Evolutionary conservation across 2,888 invertebrate genomes (phyloP).

Genomic region (Agelastica alni): DNA sequence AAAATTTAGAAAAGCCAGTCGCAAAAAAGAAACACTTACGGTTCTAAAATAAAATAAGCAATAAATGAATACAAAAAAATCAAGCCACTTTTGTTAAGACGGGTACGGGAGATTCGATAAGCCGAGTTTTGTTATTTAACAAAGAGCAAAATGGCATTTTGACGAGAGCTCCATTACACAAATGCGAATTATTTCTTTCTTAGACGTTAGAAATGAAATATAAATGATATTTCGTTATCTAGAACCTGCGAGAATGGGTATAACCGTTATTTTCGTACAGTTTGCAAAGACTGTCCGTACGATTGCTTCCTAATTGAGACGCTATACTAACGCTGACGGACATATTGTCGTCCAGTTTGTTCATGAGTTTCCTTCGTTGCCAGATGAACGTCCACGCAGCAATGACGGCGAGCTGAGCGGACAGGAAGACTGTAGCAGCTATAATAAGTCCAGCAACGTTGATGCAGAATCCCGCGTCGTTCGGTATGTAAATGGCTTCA

Average conservation of each 20-base stretch:
- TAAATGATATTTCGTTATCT: conserved; percentile 27
- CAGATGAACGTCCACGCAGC: conserved; percentile 88
- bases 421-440: conserved; percentile 82
- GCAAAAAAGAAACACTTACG: too few species aligned
- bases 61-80: too few species aligned
- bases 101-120: too few species aligned
- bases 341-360: conserved; percentile 64
- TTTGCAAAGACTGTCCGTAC: conserved; percentile 80
- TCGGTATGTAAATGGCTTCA: conserved; percentile 74
- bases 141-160: too few species aligned
- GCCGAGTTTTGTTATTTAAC: too few species aligned
- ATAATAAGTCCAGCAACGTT: conserved; percentile 82
- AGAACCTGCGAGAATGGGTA: conserved; percentile 67
- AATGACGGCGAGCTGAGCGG: conserved; percentile 84
- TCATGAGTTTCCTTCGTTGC: conserved; percentile 69
- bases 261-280: conserved; percentile 70
- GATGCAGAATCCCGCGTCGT: conserved; percentile 68
- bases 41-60: too few species aligned
- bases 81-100: too few species aligned
- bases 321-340: conserved; percentile 68
- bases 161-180: too few species aligned
- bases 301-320: conserved; percentile 62
- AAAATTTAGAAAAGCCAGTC: too few species aligned
- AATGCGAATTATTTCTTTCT: too few species aligned
- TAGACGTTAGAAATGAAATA: neutral